A percentile compares a stretch with the other conserved stretches of the same genome.
phyloP scores from a whole-genome alignment of 92 coral and sea anemone species.

The Porites evermanni region DNA sequence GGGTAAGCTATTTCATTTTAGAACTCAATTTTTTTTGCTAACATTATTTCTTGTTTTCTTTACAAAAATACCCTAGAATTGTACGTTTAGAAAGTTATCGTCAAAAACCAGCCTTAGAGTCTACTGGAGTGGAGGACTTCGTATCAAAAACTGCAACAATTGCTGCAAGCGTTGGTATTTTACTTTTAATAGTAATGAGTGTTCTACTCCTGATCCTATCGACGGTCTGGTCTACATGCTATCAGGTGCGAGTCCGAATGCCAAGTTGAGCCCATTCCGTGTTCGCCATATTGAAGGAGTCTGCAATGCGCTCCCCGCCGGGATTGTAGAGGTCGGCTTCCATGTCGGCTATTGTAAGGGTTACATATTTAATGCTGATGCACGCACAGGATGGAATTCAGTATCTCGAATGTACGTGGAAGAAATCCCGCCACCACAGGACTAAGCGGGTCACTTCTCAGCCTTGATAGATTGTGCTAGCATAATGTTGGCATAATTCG shows the following conservation, averaged over 20 bases:
- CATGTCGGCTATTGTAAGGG: too few relatives aligned
- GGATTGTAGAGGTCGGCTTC: too few relatives aligned
- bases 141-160: conserved; percentile 4
- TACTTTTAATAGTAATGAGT: conserved; percentile 53
- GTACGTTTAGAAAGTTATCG: conserved; percentile 24
- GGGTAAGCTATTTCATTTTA: too few relatives aligned
- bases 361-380: neutral
- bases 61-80: conserved; percentile 15
- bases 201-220: conserved; percentile 36
- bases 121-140: conserved; percentile 47
- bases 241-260: neutral
- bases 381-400: conserved; percentile 42
- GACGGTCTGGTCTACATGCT: conserved; percentile 37
- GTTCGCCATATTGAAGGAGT: too few relatives aligned
- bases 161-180: conserved; percentile 62
- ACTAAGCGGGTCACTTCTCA: neutral
- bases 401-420: conserved; percentile 50
- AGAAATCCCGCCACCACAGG: conserved; percentile 40
- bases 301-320: too few relatives aligned
- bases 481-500: too few relatives aligned
- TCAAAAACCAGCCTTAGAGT: conserved; percentile 41
- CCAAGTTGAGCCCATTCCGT: too few relatives aligned
- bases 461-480: too few relatives aligned
- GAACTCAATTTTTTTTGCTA: too few relatives aligned
- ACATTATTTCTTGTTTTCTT: too few relatives aligned